Evolutionary conservation across 2,888 invertebrate genomes (phyloP).

Genomic region (Phengaris arion): DNA sequence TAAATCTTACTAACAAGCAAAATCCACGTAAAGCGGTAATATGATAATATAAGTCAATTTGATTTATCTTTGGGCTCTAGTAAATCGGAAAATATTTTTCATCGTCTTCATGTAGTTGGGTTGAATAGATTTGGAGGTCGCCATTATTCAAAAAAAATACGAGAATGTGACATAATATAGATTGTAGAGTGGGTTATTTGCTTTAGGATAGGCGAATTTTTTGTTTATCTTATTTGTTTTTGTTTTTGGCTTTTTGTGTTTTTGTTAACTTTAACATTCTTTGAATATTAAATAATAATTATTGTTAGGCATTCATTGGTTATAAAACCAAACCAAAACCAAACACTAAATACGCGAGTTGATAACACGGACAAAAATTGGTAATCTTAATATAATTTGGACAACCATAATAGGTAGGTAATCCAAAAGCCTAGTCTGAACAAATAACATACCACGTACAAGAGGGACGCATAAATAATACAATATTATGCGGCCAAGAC

Average conservation of each 20-base stretch:
- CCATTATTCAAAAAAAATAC: slow-evolving; percentile 5
- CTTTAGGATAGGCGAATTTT: not conserved
- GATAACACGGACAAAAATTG: not conserved
- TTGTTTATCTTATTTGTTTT: no score
- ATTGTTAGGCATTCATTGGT: no score
- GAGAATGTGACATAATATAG: not conserved
- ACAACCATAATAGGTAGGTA: not conserved
- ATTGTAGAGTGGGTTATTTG: not conserved
- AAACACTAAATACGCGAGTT: not conserved
- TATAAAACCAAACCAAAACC: no score
- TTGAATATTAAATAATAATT: no score
- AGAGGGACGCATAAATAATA: slow-evolving; percentile 20
- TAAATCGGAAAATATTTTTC: slow-evolving; percentile 25
- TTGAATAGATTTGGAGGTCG: slow-evolving; percentile 26
- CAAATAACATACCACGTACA: slow-evolving; percentile 9
- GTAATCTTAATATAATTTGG: not conserved
- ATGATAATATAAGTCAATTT: slow-evolving; percentile 38
- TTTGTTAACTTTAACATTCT: no score
- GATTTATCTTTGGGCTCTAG: slow-evolving; percentile 33
- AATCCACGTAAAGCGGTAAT: slow-evolving; percentile 33
- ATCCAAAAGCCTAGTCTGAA: not conserved
- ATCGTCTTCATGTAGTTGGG: slow-evolving; percentile 26
- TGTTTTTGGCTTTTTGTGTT: no score
- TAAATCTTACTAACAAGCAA: slow-evolving; percentile 37
- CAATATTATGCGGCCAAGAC: not conserved